Percentiles rank a stretch among this genome's conserved stretches.
Conservation (phyloP, 2,113 vertebrate genomes). For the Morone chrysops region DNA sequence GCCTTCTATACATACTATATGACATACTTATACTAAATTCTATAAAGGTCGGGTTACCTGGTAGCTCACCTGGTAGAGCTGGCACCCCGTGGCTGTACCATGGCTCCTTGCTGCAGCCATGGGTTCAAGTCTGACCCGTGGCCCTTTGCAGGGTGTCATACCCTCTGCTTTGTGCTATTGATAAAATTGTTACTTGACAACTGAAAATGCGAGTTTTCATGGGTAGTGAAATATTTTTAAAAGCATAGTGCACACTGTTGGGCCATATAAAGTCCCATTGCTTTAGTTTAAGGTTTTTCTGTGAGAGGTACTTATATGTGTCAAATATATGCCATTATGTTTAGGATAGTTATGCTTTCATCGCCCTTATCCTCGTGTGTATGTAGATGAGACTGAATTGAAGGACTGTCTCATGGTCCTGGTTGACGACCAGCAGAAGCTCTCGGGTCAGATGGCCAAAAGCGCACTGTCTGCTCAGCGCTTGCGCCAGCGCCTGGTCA, state of each 20-base stretch:
- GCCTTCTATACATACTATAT: neutral
- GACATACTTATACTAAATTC: no score
- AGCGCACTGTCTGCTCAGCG: slow-evolving; percentile 93
- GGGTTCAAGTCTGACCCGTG: no score
- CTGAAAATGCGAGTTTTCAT: no score
- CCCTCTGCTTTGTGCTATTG: no score
- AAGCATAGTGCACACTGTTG: no score
- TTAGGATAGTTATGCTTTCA: neutral
- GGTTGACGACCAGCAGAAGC: slow-evolving; percentile 94
- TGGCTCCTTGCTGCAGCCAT: no score
- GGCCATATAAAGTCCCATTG: no score
- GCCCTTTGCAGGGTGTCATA: no score
- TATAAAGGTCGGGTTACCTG: neutral
- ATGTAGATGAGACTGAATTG: slow-evolving; percentile 89
- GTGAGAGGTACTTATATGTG: neutral
- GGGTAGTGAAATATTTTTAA: no score
- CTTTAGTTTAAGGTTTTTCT: neutral
- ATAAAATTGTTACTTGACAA: no score
- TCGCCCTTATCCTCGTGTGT: neutral
- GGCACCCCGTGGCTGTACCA: no score
- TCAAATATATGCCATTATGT: neutral
- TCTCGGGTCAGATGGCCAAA: slow-evolving; percentile 91
- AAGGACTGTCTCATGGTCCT: slow-evolving; percentile 94
- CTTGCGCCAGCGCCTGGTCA: slow-evolving; percentile 93
- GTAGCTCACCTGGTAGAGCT: no score